These are phyloP conservation scores for Eupithecia pulchellata DNA, from an alignment of 2,888 invertebrate species.

Conservation along the genomic window DNA sequence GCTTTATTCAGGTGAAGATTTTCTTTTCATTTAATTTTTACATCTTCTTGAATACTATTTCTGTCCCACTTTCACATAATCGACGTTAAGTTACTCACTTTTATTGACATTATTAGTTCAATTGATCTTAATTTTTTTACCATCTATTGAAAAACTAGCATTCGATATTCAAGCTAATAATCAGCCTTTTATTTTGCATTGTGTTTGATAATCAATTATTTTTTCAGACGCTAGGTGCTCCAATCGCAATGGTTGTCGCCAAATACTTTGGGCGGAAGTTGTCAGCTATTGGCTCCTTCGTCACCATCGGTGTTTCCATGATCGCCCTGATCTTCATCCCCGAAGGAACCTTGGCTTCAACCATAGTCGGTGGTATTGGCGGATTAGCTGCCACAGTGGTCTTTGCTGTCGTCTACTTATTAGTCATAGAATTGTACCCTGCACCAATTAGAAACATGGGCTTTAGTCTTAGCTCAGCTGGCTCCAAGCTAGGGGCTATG, in stretches of 20 bases:
- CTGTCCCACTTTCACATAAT: neutral
- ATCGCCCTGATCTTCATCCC: constrained; percentile 52
- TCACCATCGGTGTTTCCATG: constrained; percentile 53
- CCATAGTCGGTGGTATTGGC: constrained; percentile 53
- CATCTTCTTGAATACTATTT: neutral
- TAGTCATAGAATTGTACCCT: constrained; percentile 64
- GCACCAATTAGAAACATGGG: constrained; percentile 68
- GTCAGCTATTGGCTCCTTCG: constrained; percentile 45
- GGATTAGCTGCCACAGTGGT: constrained; percentile 45
- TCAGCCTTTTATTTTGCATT: neutral
- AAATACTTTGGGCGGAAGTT: constrained; percentile 56
- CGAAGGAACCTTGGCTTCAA: constrained; percentile 51
- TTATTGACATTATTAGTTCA: neutral
- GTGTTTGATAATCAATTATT: neutral
- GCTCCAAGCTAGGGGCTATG: constrained; percentile 63
- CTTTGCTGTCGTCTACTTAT: constrained; percentile 56
- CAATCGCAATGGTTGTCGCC: constrained; percentile 52
- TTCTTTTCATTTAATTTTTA: neutral
- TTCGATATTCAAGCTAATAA: neutral
- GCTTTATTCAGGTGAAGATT: constrained; percentile 59
- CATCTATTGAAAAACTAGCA: neutral
- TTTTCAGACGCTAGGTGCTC: constrained; percentile 54
- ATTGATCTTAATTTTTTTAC: neutral
- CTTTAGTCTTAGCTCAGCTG: constrained; percentile 56
- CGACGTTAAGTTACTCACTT: neutral